These are phyloP conservation scores for Prosopocoilus inquinatus DNA, from an alignment of 2,888 invertebrate genomes.

Conservation along the genomic window DNA sequence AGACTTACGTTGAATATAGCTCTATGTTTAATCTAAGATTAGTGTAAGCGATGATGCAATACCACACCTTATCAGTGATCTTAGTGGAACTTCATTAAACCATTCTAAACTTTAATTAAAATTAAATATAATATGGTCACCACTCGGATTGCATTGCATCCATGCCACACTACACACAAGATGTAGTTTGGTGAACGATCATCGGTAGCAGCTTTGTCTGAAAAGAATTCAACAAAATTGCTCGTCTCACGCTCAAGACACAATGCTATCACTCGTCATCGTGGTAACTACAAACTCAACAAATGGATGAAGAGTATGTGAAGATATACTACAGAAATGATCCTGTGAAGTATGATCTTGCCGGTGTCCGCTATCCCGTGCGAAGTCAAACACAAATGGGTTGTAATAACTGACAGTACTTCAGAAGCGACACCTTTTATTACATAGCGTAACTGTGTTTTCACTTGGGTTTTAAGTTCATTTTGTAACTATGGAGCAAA, in stretches of 20 bases:
- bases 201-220: slow-evolving; percentile 35
- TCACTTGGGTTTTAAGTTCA: too few relatives aligned
- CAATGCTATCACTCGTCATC: slow-evolving; percentile 59
- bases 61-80: too few relatives aligned
- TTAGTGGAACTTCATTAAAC: too few relatives aligned
- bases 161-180: slow-evolving; percentile 17
- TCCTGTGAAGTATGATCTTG: slow-evolving; percentile 60
- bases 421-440: too few relatives aligned
- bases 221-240: slow-evolving; percentile 12
- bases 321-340: slow-evolving; percentile 68
- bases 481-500: too few relatives aligned
- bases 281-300: slow-evolving; percentile 55
- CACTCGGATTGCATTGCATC: slow-evolving; percentile 42
- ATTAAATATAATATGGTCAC: slow-evolving; percentile 25
- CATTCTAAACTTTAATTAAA: too few relatives aligned
- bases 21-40: too few relatives aligned
- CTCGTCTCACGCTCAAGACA: slow-evolving; percentile 55
- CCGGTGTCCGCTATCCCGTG: not conserved
- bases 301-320: slow-evolving; percentile 54
- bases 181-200: slow-evolving; percentile 39
- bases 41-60: too few relatives aligned
- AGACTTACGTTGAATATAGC: too few relatives aligned
- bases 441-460: too few relatives aligned
- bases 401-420: too few relatives aligned
- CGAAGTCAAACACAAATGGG: too few relatives aligned